A percentile compares a stretch with the other conserved stretches of the same genome.
Evolutionary conservation across 23 tunicate genomes (phyloP).

Genomic region (Styela plicata): DNA sequence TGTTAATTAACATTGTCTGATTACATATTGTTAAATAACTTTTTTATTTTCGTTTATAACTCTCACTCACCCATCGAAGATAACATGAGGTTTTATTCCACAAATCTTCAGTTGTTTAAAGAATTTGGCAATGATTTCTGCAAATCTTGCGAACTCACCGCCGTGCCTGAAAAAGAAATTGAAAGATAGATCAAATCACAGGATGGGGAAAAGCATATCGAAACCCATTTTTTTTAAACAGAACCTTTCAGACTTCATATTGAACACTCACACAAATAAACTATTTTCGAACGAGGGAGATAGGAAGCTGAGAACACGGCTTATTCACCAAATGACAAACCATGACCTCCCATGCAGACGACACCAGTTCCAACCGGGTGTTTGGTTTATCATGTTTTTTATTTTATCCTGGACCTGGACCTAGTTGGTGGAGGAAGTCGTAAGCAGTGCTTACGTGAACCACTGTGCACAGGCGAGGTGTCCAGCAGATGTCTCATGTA

Average conservation of each 20-base stretch:
- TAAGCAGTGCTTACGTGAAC: not conserved
- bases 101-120: conserved; percentile 22
- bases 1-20: no score
- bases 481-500: not conserved
- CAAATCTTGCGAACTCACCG: conserved; percentile 23
- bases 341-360: no score
- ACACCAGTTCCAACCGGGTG: no score
- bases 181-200: no score
- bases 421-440: not conserved
- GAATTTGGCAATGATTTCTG: not conserved
- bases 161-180: conserved; percentile 9
- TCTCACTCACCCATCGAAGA: conserved; percentile 51
- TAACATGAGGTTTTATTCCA: conserved; percentile 16
- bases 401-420: not conserved
- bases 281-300: not conserved
- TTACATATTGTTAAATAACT: no score
- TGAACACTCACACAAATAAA: no score
- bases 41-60: no score
- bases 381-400: no score
- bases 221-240: no score
- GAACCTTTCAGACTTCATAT: no score
- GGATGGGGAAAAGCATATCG: no score
- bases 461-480: not conserved
- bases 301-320: not conserved
- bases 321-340: not conserved